Conservation (phyloP, 2,888 invertebrate genomes). For the Mesoligia furuncula region DNA sequence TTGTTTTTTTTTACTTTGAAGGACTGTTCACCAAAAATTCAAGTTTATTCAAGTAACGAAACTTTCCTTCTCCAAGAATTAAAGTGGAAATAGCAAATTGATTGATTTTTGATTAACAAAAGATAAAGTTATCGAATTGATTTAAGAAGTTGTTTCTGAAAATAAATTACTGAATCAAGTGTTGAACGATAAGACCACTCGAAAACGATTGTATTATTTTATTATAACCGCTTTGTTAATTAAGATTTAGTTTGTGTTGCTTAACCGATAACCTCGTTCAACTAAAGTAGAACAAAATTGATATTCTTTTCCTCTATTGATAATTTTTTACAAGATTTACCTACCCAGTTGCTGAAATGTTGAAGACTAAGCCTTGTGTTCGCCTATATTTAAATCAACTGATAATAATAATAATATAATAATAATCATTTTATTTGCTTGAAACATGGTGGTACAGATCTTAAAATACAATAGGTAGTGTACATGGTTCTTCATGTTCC, state of each 20-base stretch:
- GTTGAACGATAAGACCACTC: constrained; percentile 41
- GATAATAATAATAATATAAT: no score
- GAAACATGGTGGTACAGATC: no score
- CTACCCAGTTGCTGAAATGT: not conserved
- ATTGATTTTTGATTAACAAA: constrained; percentile 56
- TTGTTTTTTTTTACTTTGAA: constrained; percentile 18
- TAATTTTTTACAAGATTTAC: not conserved
- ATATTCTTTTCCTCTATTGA: not conserved
- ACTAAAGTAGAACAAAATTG: not conserved
- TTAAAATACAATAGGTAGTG: no score
- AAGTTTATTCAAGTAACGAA: constrained; percentile 29
- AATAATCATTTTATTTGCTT: no score
- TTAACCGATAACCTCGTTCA: not conserved
- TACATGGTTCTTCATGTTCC: no score
- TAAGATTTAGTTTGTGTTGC: constrained; percentile 6
- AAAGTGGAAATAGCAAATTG: constrained; percentile 32
- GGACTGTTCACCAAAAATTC: constrained; percentile 30
- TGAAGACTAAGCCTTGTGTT: no score
- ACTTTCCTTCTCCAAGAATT: constrained; percentile 38
- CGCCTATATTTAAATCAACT: no score
- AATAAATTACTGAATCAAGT: constrained; percentile 49
- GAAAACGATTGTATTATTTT: constrained; percentile 43
- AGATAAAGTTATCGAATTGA: constrained; percentile 56
- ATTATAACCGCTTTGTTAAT: constrained; percentile 34
- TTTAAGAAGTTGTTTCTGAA: constrained; percentile 48